Percentiles rank a stretch among this genome's conserved stretches.
Conservation (phyloP, 2,797 vertebrate genomes). For the Tinamus major region DNA sequence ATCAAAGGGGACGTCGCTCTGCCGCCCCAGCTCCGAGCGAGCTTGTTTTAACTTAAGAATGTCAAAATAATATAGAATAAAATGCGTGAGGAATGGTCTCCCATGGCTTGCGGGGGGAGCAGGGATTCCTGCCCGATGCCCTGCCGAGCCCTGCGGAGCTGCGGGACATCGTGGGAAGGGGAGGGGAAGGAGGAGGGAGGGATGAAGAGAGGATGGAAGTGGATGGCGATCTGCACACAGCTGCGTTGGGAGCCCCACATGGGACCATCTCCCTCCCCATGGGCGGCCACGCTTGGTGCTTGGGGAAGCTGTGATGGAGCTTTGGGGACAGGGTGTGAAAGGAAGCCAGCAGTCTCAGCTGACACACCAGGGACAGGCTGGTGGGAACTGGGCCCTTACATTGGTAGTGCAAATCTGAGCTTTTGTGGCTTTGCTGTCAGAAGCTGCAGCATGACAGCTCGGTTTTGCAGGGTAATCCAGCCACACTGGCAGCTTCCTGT, state of each 20-base stretch:
- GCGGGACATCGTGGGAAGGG: not conserved
- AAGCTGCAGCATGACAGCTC: not conserved
- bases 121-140: conserved; percentile 9
- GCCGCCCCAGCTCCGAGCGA: not conserved
- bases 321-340: not conserved
- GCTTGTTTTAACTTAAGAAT: conserved; percentile 68
- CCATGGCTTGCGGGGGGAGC: not conserved
- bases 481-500: not conserved
- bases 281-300: too few species aligned
- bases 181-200: not conserved
- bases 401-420: not conserved
- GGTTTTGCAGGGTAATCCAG: not conserved
- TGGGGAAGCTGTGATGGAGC: not conserved
- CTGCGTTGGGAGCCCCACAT: not conserved
- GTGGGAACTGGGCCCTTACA: not conserved
- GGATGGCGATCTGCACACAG: not conserved
- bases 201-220: not conserved
- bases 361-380: not conserved
- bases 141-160: not conserved
- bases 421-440: not conserved
- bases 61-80: conserved; percentile 69
- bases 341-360: not conserved
- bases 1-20: conserved; percentile 49
- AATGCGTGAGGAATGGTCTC: conserved; percentile 39
- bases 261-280: too few species aligned